Conservation (phyloP, 2,113 vertebrate species). For the Herpailurus yagouaroundi region DNA sequence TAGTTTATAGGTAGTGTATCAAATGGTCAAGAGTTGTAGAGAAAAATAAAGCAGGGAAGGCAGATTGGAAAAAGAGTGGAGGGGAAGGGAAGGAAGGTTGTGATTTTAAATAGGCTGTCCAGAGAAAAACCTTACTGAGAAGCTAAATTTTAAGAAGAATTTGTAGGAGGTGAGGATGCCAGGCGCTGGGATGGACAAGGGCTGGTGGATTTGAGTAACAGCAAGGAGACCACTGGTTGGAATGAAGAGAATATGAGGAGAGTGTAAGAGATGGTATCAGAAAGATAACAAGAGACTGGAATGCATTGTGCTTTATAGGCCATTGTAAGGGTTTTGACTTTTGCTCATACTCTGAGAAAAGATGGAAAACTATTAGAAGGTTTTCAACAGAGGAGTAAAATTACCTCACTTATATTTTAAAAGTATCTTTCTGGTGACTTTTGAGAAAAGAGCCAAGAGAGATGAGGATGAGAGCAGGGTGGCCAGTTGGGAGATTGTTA, state of each 20-base stretch:
- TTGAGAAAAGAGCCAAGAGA: not conserved
- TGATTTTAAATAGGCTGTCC: not conserved
- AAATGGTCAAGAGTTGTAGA: not conserved
- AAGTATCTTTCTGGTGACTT: not conserved
- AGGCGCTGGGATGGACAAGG: not conserved
- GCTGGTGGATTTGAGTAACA: not conserved
- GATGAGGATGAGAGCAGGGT: not conserved
- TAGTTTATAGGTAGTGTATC: not conserved
- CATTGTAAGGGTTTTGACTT: not conserved
- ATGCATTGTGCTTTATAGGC: not conserved
- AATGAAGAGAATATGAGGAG: not conserved
- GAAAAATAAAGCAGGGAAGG: not conserved
- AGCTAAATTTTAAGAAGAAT: not conserved
- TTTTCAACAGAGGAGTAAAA: not conserved
- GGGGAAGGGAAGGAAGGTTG: not conserved
- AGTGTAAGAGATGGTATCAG: not conserved
- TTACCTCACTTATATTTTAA: not conserved
- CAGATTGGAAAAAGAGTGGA: not conserved
- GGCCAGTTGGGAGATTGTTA: not conserved
- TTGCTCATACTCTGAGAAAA: not conserved
- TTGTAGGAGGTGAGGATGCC: not conserved
- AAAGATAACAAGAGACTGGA: not conserved
- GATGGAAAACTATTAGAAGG: not conserved
- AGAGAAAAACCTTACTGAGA: not conserved
- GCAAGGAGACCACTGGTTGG: not conserved